phyloP scores from a whole-genome alignment of 2,113 vertebrate species.

The Cyphomyrus discorhynchus region DNA sequence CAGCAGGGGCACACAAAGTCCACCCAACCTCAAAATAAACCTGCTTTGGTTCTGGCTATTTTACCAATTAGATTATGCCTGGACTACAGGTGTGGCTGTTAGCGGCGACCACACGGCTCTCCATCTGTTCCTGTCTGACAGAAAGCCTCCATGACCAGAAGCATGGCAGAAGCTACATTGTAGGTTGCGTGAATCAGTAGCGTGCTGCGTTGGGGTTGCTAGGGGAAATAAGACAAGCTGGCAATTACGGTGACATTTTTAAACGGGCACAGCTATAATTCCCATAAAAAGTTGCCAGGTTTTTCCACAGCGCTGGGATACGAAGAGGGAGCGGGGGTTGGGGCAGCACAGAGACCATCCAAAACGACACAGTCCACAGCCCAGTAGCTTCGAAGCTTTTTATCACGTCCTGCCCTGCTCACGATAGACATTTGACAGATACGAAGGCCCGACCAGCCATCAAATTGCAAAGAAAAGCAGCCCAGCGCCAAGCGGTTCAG shows the following conservation, averaged over 20 bases:
- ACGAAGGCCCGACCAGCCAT: background rate
- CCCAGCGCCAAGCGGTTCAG: background rate
- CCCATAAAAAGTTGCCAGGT: background rate
- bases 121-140: background rate
- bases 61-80: background rate
- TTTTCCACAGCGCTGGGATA: background rate
- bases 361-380: background rate
- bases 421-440: background rate
- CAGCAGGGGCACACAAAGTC: background rate
- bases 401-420: background rate
- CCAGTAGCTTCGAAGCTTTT: background rate
- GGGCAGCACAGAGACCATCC: background rate
- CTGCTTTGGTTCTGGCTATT: background rate
- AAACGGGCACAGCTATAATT: constrained; percentile 16
- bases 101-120: background rate
- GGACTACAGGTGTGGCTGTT: background rate
- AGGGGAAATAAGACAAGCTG: constrained; percentile 14
- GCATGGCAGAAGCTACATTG: background rate
- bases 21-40: background rate
- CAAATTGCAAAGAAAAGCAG: background rate
- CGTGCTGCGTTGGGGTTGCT: background rate
- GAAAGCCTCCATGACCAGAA: background rate
- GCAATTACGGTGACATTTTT: constrained; percentile 12
- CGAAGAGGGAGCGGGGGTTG: background rate
- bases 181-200: background rate